Conservation (phyloP, 2,797 vertebrate species). For the Lycodopsis pacificus region DNA sequence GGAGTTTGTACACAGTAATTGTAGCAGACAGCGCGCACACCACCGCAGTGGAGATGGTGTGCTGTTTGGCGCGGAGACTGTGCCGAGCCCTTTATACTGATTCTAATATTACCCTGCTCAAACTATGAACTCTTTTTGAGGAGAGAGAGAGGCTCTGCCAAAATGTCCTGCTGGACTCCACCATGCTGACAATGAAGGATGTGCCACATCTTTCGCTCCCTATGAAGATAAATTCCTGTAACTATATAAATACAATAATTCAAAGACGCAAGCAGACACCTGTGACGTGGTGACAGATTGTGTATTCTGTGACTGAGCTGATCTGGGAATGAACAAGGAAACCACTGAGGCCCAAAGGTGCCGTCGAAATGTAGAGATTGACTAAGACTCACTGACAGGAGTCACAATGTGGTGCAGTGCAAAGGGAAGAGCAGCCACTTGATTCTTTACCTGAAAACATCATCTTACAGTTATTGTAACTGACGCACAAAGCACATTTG, state of each 20-base stretch:
- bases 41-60: background rate
- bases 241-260: constrained; percentile 9
- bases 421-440: background rate
- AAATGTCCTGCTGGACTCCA: constrained; percentile 12
- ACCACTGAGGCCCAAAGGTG: constrained; percentile 10
- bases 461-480: background rate
- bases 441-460: constrained; percentile 25
- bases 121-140: constrained; percentile 3
- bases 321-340: constrained; percentile 28
- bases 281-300: constrained; percentile 39
- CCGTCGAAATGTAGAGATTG: constrained; percentile 32
- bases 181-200: background rate
- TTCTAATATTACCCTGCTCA: constrained; percentile 18
- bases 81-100: background rate
- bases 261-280: background rate
- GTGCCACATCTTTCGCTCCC: constrained; percentile 8
- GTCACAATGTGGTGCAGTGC: constrained; percentile 1
- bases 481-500: constrained; percentile 8
- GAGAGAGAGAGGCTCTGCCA: background rate
- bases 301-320: constrained; percentile 23
- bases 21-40: background rate
- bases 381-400: constrained; percentile 12
- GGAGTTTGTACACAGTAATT: background rate
- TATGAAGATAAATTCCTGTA: constrained; percentile 1
- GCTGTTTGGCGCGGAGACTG: constrained; percentile 1